A percentile compares a stretch with the other conserved stretches of the same genome.
phyloP scores from a whole-genome alignment of 2,113 vertebrate species.

The Gambusia affinis region DNA sequence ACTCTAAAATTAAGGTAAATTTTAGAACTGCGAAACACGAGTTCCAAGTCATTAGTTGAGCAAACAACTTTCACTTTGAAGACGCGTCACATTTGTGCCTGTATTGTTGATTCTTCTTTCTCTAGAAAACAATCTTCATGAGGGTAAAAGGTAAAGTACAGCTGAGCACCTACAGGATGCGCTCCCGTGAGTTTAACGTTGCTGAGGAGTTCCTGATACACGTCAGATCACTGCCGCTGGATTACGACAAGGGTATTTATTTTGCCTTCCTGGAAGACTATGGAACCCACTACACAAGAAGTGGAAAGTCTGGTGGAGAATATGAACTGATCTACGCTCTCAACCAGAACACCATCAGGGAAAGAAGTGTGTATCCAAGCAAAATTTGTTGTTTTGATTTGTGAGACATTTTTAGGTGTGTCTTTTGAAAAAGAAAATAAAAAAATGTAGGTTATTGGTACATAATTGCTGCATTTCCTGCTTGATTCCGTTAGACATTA shows the following conservation, averaged over 20 bases:
- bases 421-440: neutral
- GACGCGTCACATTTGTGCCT: neutral
- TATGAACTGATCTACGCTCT: conserved; percentile 90
- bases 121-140: conserved; percentile 74
- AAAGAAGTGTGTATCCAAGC: conserved; percentile 69
- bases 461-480: neutral
- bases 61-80: neutral
- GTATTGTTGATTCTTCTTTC: conserved; percentile 6
- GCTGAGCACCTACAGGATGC: conserved; percentile 86
- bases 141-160: conserved; percentile 85
- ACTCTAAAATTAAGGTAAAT: conserved; percentile 73
- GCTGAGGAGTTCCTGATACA: conserved; percentile 81
- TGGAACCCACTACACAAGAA: conserved; percentile 89
- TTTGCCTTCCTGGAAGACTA: conserved; percentile 91
- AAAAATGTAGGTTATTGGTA: no score
- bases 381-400: neutral
- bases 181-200: conserved; percentile 74
- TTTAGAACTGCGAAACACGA: neutral
- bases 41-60: neutral
- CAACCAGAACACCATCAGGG: conserved; percentile 77
- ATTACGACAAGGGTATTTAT: conserved; percentile 89
- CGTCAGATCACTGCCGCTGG: conserved; percentile 81
- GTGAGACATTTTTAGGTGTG: neutral
- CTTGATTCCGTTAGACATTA: conserved; percentile 75
- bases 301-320: conserved; percentile 86